These are phyloP conservation scores for Phenacoccus solenopsis DNA, from an alignment of 1,140 invertebrate species.

Conservation along the genomic window DNA sequence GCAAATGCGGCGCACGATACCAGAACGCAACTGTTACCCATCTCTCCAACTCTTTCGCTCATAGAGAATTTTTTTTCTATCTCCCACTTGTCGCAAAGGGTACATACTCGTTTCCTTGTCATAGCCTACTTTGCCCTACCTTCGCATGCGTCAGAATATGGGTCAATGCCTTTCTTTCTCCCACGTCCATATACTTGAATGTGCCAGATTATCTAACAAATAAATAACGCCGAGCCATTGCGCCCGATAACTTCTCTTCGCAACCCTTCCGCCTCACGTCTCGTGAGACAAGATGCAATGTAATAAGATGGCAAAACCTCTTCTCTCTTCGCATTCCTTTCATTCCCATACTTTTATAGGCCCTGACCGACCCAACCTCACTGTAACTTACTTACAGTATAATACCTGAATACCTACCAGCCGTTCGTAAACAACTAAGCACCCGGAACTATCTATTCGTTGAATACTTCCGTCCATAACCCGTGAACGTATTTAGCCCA, in stretches of 20 bases:
- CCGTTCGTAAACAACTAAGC: constrained; percentile 1
- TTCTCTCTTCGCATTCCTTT: not conserved
- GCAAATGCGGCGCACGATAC: not conserved
- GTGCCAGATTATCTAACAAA: constrained; percentile 17
- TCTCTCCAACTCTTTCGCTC: not conserved
- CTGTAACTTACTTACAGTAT: not conserved
- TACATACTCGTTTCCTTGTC: constrained; percentile 6
- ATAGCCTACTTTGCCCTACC: constrained; percentile 14
- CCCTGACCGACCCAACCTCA: not conserved
- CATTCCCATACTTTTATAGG: not conserved
- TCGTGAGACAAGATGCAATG: not conserved
- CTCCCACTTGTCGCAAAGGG: constrained; percentile 11
- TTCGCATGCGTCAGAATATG: not conserved
- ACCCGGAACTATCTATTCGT: not conserved
- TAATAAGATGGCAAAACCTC: constrained; percentile 1
- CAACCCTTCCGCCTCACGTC: not conserved
- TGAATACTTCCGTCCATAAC: not conserved
- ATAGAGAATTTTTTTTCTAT: not conserved
- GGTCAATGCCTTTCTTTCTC: constrained; percentile 17
- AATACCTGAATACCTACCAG: constrained; percentile 1
- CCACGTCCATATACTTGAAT: not conserved
- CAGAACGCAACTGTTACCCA: not conserved
- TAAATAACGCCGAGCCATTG: constrained; percentile 7
- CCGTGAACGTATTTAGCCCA: not conserved
- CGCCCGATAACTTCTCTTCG: not conserved